Evolutionary conservation across 1,140 invertebrate genomes (phyloP), one percentile per base, ranked within the genome.

Genomic region (Phocides pigmalion): DNA sequence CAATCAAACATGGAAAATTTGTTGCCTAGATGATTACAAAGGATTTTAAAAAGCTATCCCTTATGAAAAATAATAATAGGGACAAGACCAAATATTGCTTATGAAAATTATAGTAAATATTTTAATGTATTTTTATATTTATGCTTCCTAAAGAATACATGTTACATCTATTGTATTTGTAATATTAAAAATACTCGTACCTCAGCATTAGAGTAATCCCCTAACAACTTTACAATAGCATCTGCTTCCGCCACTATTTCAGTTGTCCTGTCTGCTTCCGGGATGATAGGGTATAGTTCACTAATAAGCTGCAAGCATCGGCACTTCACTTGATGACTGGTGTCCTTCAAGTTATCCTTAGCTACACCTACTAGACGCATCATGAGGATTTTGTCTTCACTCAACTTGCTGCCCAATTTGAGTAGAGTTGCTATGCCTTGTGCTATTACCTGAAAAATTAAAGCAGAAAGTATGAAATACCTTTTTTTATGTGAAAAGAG

Each of bases 161-260:
- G n/a, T n/a, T n/a, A n/a, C n/a, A n/a, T n/a, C n/a, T n/a, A n/a
- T n/a, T n/a, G n/a, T n/a, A n/a, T n/a, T n/a, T 22, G 20, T 3
- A 47, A 54, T 39, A 25, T 4, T 32, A 41, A 28, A 39, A 61
- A 19, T 19, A 22, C 41, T 61, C 46, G 66, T 79, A 91, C 91
- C 84, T 92, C 96, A 74, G 97, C 96, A 82, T 95, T 94, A 14
- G 96, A 96, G 90, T 97, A 98, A 75, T 95, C 95, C 17, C 94
- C 94, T 11, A 98, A 92, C 54, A 97, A 91, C 76, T 94, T 93
- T 11, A 97, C 86, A 51, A 94, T 92, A 37, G 92, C 89, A 68
- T 94, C 92, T 47, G 93, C 88, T 69, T 95, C 92, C 4, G 81
- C 73, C 12, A 87, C 79, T 54, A 90, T 91, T n/a, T 92, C 91